Percentiles rank a stretch among this genome's conserved stretches.
Evolutionary conservation across 2,797 vertebrate genomes (phyloP).

Genomic region (Microctenopoma stevenorrisi): DNA sequence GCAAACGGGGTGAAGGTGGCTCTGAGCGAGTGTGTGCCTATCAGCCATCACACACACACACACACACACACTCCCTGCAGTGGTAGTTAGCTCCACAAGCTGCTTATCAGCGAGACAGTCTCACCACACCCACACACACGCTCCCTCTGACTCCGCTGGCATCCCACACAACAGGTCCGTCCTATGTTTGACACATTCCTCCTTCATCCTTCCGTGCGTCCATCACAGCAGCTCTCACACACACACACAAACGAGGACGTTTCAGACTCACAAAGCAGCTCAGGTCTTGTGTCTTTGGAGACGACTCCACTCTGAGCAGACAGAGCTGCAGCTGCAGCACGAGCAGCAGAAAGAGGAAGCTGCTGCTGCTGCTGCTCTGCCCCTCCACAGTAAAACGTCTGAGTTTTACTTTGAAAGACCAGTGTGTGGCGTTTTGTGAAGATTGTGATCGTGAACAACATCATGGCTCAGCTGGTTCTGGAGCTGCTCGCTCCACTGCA

Average conservation of each 20-base stretch:
- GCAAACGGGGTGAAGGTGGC: slow-evolving; percentile 58
- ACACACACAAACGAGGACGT: neutral
- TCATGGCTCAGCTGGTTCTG: no score
- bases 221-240: neutral
- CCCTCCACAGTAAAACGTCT: no score
- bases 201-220: neutral
- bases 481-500: no score
- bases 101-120: slow-evolving; percentile 74
- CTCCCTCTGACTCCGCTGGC: slow-evolving; percentile 49
- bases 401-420: no score
- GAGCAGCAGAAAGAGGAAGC: no score
- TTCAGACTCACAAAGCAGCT: neutral
- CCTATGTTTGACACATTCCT: slow-evolving; percentile 27
- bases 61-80: slow-evolving; percentile 16
- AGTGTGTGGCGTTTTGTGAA: no score
- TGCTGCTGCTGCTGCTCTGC: no score
- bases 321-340: no score
- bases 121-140: slow-evolving; percentile 65
- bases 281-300: neutral
- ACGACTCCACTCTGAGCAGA: neutral
- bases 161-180: slow-evolving; percentile 72
- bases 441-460: no score
- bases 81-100: slow-evolving; percentile 70
- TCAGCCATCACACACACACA: slow-evolving; percentile 18
- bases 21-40: slow-evolving; percentile 16